Evolutionary conservation across 1,140 invertebrate genomes (phyloP).

Genomic region (Drosophila pectinifera): DNA sequence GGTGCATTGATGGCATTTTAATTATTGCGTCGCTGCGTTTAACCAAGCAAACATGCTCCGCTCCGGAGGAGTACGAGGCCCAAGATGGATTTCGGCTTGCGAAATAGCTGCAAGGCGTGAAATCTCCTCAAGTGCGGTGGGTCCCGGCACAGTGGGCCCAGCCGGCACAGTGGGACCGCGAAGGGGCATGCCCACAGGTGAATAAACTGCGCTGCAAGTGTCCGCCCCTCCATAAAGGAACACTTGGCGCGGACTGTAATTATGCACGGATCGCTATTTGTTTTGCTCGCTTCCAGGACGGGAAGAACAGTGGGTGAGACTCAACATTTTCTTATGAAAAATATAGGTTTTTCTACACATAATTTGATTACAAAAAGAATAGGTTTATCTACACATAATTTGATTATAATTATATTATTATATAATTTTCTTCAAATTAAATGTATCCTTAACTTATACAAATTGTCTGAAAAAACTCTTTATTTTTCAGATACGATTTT

Average conservation of each 20-base stretch:
- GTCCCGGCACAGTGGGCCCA: constrained; percentile 4
- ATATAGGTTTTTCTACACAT: no score
- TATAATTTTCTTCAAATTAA: no score
- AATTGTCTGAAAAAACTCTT: no score
- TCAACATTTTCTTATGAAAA: no score
- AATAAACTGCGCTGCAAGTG: constrained; percentile 75
- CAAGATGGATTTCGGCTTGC: constrained; percentile 34
- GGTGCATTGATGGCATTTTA: constrained; percentile 76
- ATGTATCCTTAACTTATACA: no score
- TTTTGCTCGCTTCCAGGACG: constrained; percentile 41
- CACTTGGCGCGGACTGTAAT: constrained; percentile 74
- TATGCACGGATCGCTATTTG: constrained; percentile 70
- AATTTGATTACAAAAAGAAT: no score
- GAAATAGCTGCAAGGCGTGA: constrained; percentile 77
- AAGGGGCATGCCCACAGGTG: constrained; percentile 42
- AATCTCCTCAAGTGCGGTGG: constrained; percentile 55
- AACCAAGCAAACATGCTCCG: constrained; percentile 43
- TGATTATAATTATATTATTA: neutral
- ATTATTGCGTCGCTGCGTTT: constrained; percentile 58
- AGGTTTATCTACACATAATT: no score
- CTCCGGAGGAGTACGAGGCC: neutral
- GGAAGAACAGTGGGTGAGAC: constrained; percentile 11
- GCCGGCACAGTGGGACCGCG: constrained; percentile 25
- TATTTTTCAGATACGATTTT: no score
- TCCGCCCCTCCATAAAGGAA: constrained; percentile 72